Evolutionary conservation across 2,888 invertebrate genomes (phyloP), one percentile per base, ranked within the genome.

Genomic region (Helleia helle): DNA sequence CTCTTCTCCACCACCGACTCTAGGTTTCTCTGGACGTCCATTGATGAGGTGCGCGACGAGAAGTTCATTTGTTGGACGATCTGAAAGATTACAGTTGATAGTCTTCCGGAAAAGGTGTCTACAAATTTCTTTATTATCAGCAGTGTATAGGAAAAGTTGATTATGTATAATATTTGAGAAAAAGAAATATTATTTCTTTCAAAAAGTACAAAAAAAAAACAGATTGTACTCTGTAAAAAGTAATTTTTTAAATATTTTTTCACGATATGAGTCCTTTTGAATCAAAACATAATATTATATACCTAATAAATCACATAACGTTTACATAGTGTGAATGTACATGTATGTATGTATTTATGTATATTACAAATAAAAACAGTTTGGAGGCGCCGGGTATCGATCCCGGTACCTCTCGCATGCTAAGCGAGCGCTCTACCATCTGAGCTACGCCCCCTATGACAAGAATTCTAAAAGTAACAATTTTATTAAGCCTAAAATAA

Each of bases 1-100:
- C 95, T 86, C 65, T 96, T 96, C 66, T 96, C 96, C 0, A 97
- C 91, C 1, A 91, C 90, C 0, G 95, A 92, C 72, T 97, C 96
- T 51, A 97, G 77, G 62, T 92, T 94, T 11, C 91, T 86, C 66
- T 97, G 96, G 3, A 97, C 93, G 69, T 96, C 95, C 87, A 94
- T 87, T 0, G 96, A 95, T 0, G 94, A 93, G 0, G 96, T 97
- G 50, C 95, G 88, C 5, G 94, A 95, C 11, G 96, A 96, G 73
- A 97, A 96, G 79, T 96, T 96, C 70, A 96, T 90, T 68, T 92
- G 91, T 51, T 95, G 86, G 38, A 93, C 70, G 52, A 93, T 86
- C 92, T 94, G 67, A 8, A 52, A 38, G 30, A 12, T 12, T 34
- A 25, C 14, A 40, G n/a, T n/a, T n/a, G n/a, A n/a, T n/a, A n/a